Conservation (phyloP, 2,888 invertebrate species). For the Ceriagrion tenellum region DNA sequence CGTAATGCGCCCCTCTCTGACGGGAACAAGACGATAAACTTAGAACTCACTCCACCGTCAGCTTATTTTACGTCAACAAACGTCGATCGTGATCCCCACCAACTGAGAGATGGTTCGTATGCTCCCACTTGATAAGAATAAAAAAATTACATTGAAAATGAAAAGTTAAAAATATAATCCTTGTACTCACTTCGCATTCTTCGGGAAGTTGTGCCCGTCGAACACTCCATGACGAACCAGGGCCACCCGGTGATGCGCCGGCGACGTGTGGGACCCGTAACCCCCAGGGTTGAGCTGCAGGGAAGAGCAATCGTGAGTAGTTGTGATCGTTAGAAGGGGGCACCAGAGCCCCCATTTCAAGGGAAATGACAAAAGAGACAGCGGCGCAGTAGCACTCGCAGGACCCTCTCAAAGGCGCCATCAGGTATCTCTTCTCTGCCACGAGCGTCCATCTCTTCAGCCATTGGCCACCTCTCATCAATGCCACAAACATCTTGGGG, state of each 20-base stretch:
- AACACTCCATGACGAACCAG: conserved; percentile 85
- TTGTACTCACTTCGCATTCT: conserved; percentile 93
- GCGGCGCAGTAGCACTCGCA: not conserved
- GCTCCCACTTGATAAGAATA: no score
- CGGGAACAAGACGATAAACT: no score
- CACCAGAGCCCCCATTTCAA: no score
- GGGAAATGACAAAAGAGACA: not conserved
- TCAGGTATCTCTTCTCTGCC: not conserved
- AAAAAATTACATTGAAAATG: no score
- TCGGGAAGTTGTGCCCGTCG: conserved; percentile 82
- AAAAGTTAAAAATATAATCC: conserved; percentile 37
- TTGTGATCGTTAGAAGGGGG: not conserved
- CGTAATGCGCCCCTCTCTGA: no score
- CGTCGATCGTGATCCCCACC: no score
- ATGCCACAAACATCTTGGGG: not conserved
- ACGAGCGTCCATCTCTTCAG: not conserved
- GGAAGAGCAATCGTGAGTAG: conserved; percentile 1
- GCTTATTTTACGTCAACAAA: no score
- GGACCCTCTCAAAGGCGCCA: not conserved
- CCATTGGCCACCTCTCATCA: not conserved
- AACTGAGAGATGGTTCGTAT: no score
- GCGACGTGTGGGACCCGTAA: conserved; percentile 92
- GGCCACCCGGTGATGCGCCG: conserved; percentile 86
- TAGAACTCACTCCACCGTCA: no score
- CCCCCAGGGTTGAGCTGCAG: conserved; percentile 92